Conservation (phyloP, 1,140 invertebrate species). For the Ganaspis sp. region DNA sequence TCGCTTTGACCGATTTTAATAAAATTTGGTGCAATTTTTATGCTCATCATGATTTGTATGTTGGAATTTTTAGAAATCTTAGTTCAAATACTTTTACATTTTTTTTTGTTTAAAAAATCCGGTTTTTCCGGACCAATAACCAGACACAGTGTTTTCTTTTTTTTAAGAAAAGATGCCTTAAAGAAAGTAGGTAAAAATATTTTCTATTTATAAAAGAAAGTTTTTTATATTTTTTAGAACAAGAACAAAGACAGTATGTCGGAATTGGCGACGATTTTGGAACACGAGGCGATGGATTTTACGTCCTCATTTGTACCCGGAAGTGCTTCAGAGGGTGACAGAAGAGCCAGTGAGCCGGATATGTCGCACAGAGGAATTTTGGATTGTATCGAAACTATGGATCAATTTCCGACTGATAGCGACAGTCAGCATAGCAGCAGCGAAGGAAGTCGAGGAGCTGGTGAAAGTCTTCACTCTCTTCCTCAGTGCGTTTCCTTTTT, state of each 20-base stretch:
- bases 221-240: no score
- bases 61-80: no score
- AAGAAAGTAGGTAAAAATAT: no score
- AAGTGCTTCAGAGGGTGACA: slow-evolving; percentile 75
- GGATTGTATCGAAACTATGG: slow-evolving; percentile 70
- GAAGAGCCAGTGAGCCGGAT: slow-evolving; percentile 73
- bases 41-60: no score
- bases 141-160: no score
- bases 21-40: no score
- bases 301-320: slow-evolving; percentile 78
- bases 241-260: slow-evolving; percentile 82
- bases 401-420: slow-evolving; percentile 73
- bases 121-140: no score
- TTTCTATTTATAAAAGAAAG: no score
- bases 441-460: slow-evolving; percentile 68
- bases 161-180: no score
- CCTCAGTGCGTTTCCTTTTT: slow-evolving; percentile 76
- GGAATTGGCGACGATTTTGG: slow-evolving; percentile 94
- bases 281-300: slow-evolving; percentile 94
- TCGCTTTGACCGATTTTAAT: no score
- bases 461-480: slow-evolving; percentile 85
- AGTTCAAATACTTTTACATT: no score
- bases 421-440: slow-evolving; percentile 76
- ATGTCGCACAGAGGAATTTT: slow-evolving; percentile 74
- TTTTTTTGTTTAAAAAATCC: no score